Base-by-base conservation (phyloP, 1,140 invertebrate species). In the Pseudomyrmex concolor region DNA sequence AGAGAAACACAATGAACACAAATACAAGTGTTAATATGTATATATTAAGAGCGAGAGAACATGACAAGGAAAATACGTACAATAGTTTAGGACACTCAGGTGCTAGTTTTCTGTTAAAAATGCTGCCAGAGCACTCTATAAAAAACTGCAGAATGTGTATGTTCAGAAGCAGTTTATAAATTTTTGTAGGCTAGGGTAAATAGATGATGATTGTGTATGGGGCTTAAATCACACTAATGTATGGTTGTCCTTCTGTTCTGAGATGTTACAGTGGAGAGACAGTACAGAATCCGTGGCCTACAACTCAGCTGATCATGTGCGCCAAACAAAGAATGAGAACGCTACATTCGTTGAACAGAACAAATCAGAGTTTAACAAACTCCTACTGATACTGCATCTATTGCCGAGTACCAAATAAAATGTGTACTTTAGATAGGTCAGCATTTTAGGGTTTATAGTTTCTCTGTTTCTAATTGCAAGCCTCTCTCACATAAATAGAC, bases 161-260 rank as follows among this genome's bases (percentile, higher is more conserved):
- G 68, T 86, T 83, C 66, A 70, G 54, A 80, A 80, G 84, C 73
- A 85, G 84, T 89, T 87, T 90, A 84, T 89, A 84, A 89, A 85
- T 90, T 90, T 91, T 90, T 87, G 77, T 91, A 92, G 90, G 90
- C 87, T 93, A 92, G 91, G 91, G 90, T 90, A 90, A 73, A 89
- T 89, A 88, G 85, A 82, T 89, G 84, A 91, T 86, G 66, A 70
- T 12, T 76, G 90, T 76, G 89, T 88, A 77, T 92, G 91, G 90
- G 91, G 91, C 90, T 55, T 92, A 86, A 93, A 92, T 92, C 90
- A 93, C 91, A 94, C 94, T 94, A 94, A 94, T 94, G 91, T 93
- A 93, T 94, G 93, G 93, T 93, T 94, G 93, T 94, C 93, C 93
- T 94, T 94, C 91, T 94, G 94, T 94, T 94, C 94, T 94, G 94